These are phyloP conservation scores for Zhuqinia jingwanae DNA, from an alignment of 2,888 invertebrate genomes.

Conservation along the genomic window DNA sequence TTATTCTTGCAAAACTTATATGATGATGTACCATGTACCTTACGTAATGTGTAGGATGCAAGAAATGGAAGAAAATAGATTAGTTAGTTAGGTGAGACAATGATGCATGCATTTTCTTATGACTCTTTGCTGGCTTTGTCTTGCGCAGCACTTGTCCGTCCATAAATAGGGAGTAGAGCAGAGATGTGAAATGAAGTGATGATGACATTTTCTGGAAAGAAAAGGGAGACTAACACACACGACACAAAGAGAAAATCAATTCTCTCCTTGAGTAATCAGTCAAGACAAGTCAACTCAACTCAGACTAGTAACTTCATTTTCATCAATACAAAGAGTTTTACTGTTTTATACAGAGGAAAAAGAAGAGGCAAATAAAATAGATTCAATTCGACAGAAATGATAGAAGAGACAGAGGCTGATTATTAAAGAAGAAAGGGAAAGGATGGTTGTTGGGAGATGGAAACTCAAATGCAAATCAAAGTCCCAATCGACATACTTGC, in stretches of 20 bases:
- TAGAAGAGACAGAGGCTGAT: neutral
- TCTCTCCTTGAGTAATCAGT: neutral
- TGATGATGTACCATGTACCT: neutral
- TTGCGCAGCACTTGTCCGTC: no score
- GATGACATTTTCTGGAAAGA: conserved; percentile 3
- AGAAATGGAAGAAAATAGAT: neutral
- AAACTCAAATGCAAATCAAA: neutral
- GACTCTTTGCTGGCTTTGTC: no score
- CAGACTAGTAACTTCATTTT: conserved; percentile 40
- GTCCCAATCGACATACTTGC: no score
- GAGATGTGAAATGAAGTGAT: conserved; percentile 24
- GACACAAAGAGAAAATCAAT: conserved; percentile 40
- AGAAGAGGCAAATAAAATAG: no score
- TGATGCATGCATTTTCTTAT: no score
- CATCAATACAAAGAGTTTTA: conserved; percentile 8
- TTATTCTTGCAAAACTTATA: neutral
- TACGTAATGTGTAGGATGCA: neutral
- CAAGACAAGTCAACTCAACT: neutral
- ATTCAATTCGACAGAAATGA: no score
- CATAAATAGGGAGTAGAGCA: neutral
- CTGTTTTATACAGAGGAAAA: neutral
- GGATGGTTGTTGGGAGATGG: neutral
- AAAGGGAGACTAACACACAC: neutral
- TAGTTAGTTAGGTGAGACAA: no score
- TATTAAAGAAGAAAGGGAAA: neutral